phyloP scores from a whole-genome alignment of 2,113 vertebrate genomes.

The Lophius piscatorius region DNA sequence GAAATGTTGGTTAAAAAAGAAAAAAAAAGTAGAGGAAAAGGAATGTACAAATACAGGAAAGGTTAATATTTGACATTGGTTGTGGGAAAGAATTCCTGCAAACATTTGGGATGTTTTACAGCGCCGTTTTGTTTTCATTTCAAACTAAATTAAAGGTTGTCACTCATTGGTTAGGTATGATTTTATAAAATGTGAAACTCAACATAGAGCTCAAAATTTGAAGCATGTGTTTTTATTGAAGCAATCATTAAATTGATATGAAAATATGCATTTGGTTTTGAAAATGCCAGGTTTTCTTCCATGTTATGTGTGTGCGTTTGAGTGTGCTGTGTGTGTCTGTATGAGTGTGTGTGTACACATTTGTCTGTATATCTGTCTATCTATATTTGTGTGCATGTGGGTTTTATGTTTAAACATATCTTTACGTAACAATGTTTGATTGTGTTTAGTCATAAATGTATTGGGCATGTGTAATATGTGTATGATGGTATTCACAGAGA shows the following conservation, averaged over 20 bases:
- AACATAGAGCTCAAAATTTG: slow-evolving; percentile 16
- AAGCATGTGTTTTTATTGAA: slow-evolving; percentile 31
- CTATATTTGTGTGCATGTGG: slow-evolving; percentile 12
- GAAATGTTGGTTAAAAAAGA: slow-evolving; percentile 2
- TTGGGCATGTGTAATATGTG: slow-evolving; percentile 17
- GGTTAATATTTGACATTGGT: slow-evolving; percentile 75
- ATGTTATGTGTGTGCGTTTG: neutral
- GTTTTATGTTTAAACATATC: slow-evolving; percentile 20
- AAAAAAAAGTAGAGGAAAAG: neutral
- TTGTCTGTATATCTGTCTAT: slow-evolving; percentile 5
- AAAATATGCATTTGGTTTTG: slow-evolving; percentile 26
- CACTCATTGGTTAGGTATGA: slow-evolving; percentile 10
- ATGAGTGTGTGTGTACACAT: slow-evolving; percentile 18
- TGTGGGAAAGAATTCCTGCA: slow-evolving; percentile 71
- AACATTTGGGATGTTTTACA: slow-evolving; percentile 70
- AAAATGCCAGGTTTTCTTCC: neutral
- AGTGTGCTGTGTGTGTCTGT: neutral
- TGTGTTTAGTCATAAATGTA: slow-evolving; percentile 7
- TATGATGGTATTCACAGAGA: slow-evolving; percentile 6
- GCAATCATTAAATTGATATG: slow-evolving; percentile 21
- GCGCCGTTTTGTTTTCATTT: slow-evolving; percentile 56
- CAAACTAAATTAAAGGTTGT: slow-evolving; percentile 37
- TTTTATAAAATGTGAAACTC: slow-evolving; percentile 34
- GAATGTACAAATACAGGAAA: neutral
- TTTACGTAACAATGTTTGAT: slow-evolving; percentile 20